A percentile compares a stretch with the other conserved stretches of the same genome.
Evolutionary conservation across 35 echinoderm and acorn worm species (phyloP).

Genomic region (Nesometra sesokonis): DNA sequence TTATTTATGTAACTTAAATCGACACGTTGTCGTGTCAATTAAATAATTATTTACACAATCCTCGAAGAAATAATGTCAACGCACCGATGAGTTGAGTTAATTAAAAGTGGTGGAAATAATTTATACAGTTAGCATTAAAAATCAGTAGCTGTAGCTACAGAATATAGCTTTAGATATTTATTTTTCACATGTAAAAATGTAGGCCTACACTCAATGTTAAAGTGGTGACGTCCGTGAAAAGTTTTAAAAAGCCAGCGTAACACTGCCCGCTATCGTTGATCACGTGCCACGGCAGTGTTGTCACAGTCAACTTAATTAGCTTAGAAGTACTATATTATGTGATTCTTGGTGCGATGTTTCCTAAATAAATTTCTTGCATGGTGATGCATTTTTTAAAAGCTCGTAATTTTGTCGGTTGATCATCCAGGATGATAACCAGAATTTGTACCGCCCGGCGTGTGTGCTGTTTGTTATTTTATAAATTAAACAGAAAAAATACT

Average conservation of each 20-base stretch:
- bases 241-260: background rate
- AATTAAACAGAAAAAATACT: background rate
- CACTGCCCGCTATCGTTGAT: background rate
- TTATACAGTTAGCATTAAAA: background rate
- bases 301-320: too few species aligned
- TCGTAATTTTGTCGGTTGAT: background rate
- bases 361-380: background rate
- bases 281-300: too few species aligned
- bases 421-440: background rate
- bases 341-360: background rate
- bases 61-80: too few species aligned
- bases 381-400: background rate
- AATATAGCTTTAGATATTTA: background rate
- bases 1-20: too few species aligned
- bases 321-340: background rate
- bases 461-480: constrained; percentile 1
- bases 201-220: background rate
- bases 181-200: background rate
- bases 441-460: background rate
- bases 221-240: background rate
- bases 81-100: too few species aligned
- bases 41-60: too few species aligned
- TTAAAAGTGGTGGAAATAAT: too few species aligned
- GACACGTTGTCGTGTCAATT: too few species aligned
- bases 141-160: background rate